Conservation (phyloP, 2,113 vertebrate species). For the Xyrauchen texanus region DNA sequence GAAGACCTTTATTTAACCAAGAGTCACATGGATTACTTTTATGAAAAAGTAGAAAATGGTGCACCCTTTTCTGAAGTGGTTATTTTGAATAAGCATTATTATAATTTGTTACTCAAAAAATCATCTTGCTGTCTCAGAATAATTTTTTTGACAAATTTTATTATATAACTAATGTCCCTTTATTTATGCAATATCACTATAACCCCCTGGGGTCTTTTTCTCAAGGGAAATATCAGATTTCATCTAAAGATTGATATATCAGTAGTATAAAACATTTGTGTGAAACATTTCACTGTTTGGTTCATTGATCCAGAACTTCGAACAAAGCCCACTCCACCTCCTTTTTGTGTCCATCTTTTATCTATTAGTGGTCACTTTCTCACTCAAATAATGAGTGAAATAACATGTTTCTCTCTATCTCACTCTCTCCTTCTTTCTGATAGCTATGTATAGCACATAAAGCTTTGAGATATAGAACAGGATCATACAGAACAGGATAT, state of each 20-base stretch:
- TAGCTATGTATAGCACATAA: slow-evolving; percentile 39
- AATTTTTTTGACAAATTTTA: too few species aligned
- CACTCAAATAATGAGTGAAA: slow-evolving; percentile 20
- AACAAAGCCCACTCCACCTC: slow-evolving; percentile 40
- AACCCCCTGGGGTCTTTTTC: too few species aligned
- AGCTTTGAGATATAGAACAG: slow-evolving; percentile 26
- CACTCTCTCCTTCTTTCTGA: slow-evolving; percentile 16
- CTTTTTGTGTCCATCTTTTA: background rate
- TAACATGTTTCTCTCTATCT: slow-evolving; percentile 11
- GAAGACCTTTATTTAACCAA: too few species aligned
- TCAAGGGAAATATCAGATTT: too few species aligned
- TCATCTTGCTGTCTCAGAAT: too few species aligned
- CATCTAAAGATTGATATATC: slow-evolving; percentile 3
- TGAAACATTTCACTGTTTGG: slow-evolving; percentile 47
- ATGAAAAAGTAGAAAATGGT: too few species aligned
- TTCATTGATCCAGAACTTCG: slow-evolving; percentile 50
- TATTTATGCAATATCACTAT: too few species aligned
- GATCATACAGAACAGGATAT: background rate
- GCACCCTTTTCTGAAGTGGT: too few species aligned
- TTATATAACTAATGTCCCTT: too few species aligned
- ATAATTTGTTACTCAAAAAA: too few species aligned
- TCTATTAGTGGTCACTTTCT: background rate
- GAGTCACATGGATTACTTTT: too few species aligned
- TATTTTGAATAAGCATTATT: too few species aligned
- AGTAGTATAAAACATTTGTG: slow-evolving; percentile 24